Evolutionary conservation across 2,113 vertebrate genomes (phyloP).

Genomic region (Cyprinodon tularosa): DNA sequence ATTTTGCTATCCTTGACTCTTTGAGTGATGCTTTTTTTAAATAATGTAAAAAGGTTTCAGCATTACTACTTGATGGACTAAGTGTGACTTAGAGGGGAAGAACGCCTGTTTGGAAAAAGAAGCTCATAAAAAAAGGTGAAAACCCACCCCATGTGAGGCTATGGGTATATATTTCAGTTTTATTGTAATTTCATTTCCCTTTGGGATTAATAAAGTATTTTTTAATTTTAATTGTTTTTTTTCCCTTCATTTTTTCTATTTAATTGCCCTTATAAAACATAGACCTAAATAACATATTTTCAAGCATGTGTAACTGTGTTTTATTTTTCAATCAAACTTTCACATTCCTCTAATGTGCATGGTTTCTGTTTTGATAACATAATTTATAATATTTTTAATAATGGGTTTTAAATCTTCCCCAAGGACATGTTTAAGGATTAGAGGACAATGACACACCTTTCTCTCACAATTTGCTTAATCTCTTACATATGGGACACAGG

Average conservation of each 20-base stretch:
- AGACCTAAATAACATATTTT: neutral
- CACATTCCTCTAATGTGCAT: neutral
- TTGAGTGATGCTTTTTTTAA: neutral
- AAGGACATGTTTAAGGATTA: neutral
- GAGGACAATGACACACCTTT: neutral
- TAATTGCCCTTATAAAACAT: neutral
- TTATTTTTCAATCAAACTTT: neutral
- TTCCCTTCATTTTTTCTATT: too few species aligned
- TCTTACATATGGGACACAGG: neutral
- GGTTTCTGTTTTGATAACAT: neutral
- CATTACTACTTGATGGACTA: neutral
- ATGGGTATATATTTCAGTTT: neutral
- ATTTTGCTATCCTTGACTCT: neutral
- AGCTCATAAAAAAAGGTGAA: neutral
- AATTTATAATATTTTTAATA: neutral
- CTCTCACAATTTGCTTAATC: neutral
- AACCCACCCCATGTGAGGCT: neutral
- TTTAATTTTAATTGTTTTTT: neutral
- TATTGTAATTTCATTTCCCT: neutral
- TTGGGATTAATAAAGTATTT: neutral
- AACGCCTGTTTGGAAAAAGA: neutral
- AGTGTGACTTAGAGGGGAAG: neutral
- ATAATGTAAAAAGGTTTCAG: conserved; percentile 5
- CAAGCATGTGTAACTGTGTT: neutral
- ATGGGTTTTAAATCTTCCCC: neutral